Conservation (phyloP, 1,140 invertebrate genomes). For the Harlomillsia oculata region DNA sequence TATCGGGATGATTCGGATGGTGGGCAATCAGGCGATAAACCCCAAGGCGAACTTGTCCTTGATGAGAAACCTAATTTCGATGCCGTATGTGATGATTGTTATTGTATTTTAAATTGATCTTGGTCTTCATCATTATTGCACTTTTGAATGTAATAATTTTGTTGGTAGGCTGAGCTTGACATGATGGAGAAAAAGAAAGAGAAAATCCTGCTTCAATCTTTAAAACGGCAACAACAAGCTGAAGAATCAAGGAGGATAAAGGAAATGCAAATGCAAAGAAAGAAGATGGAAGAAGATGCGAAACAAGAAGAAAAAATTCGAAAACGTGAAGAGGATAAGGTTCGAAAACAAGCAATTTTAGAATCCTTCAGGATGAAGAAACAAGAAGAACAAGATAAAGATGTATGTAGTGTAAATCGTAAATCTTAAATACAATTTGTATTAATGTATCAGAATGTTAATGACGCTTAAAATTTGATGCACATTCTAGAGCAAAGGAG, state of each 20-base stretch:
- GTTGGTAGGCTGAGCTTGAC: constrained; percentile 61
- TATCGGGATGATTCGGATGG: constrained; percentile 11
- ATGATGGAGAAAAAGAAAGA: constrained; percentile 87
- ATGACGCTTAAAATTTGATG: neutral
- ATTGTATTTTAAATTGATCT: constrained; percentile 1
- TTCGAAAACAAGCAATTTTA: constrained; percentile 73
- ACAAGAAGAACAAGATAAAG: constrained; percentile 81
- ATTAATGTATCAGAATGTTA: neutral
- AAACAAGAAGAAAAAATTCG: constrained; percentile 73
- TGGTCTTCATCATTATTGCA: neutral
- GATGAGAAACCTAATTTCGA: constrained; percentile 26
- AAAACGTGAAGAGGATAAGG: constrained; percentile 84
- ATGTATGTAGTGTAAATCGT: constrained; percentile 47
- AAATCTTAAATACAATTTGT: neutral
- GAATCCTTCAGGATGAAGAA: constrained; percentile 93
- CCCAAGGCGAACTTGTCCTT: constrained; percentile 28
- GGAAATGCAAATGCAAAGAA: constrained; percentile 70
- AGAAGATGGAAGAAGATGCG: constrained; percentile 63
- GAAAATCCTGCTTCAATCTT: constrained; percentile 70
- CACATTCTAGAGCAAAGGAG: constrained; percentile 21
- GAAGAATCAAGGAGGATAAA: constrained; percentile 75
- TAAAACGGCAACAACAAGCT: constrained; percentile 75
- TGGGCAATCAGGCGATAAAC: constrained; percentile 29
- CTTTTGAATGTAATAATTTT: neutral
- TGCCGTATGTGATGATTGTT: constrained; percentile 12